Evolutionary conservation across 2,888 invertebrate species (phyloP).

Genomic region (Syrphus vitripennis): DNA sequence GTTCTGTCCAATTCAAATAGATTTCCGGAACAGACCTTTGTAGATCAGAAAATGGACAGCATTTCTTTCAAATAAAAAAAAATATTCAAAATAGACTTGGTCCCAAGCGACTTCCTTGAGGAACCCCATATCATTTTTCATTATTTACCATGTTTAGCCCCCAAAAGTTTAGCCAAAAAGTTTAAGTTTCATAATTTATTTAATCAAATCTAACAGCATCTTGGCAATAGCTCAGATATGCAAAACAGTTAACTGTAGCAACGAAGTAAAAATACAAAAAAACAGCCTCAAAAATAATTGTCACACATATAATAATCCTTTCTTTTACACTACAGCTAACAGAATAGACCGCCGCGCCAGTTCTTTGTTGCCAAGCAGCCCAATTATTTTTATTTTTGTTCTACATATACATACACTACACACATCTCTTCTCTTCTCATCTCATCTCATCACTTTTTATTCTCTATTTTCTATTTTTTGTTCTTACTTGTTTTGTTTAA

Average conservation of each 20-base stretch:
- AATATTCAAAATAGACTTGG: not conserved
- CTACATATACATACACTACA: too few species aligned
- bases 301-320: not conserved
- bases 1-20: too few species aligned
- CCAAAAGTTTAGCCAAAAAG: not conserved
- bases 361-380: slow-evolving; percentile 41
- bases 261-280: not conserved
- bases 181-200: not conserved
- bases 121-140: not conserved
- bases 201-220: not conserved
- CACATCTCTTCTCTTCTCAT: not conserved
- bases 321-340: not conserved
- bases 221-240: not conserved
- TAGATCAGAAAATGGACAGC: too few species aligned
- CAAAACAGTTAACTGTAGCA: not conserved
- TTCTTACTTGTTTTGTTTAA: slow-evolving; percentile 1
- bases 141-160: not conserved
- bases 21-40: too few species aligned
- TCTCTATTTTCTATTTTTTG: not conserved
- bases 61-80: too few species aligned
- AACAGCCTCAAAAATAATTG: not conserved
- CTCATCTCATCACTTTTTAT: not conserved
- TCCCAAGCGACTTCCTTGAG: not conserved
- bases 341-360: not conserved
- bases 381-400: slow-evolving; percentile 19